Conservation (phyloP, 2,113 vertebrate species). For the Donacobius atricapilla region DNA sequence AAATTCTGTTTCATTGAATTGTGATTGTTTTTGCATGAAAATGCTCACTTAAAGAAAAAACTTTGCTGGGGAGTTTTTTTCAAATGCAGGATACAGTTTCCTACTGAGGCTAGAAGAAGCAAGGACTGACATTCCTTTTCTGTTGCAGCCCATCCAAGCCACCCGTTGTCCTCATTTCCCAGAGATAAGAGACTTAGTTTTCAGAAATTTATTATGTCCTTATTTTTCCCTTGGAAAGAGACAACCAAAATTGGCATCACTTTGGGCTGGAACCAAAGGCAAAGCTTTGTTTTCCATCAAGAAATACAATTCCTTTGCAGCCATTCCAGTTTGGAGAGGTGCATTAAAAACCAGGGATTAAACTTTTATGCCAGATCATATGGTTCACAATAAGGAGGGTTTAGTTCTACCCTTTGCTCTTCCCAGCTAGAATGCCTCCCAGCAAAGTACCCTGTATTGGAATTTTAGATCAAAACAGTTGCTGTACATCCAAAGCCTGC, state of each 20-base stretch:
- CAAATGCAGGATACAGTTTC: not conserved
- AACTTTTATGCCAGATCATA: not conserved
- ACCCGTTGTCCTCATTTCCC: not conserved
- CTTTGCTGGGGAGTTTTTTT: not conserved
- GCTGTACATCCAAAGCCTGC: not conserved
- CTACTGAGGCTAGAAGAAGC: not conserved
- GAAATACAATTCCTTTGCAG: not conserved
- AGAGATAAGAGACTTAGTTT: not conserved
- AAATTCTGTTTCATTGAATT: not conserved
- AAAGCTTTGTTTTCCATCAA: not conserved
- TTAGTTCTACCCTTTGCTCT: conserved; percentile 1
- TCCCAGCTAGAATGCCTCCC: conserved; percentile 8
- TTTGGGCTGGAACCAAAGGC: not conserved
- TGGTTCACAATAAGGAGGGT: not conserved
- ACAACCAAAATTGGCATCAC: not conserved
- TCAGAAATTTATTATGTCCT: not conserved
- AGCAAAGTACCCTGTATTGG: not conserved
- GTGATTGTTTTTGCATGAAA: not conserved
- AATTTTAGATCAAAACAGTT: conserved; percentile 36
- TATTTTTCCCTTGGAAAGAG: not conserved
- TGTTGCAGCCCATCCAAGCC: not conserved
- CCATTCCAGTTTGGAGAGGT: not conserved
- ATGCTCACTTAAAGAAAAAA: not conserved
- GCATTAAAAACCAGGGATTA: not conserved
- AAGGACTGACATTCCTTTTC: not conserved